These are phyloP conservation scores for Tetrao urogallus DNA, from an alignment of 2,113 vertebrate species.

Conservation along the genomic window DNA sequence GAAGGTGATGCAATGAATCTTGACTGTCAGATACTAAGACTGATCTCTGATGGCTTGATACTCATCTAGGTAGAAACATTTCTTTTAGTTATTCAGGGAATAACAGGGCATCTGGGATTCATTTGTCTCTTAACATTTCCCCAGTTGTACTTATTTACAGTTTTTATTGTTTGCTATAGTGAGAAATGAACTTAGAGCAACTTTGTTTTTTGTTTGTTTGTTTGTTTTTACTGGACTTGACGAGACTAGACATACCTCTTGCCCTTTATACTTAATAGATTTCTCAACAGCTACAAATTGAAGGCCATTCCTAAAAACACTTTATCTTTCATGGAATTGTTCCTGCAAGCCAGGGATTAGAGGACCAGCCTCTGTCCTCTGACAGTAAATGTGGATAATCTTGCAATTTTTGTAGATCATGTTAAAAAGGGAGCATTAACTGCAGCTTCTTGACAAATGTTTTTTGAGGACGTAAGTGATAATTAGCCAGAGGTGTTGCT, in stretches of 20 bases:
- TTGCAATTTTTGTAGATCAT: rapidly evolving
- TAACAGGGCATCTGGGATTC: not conserved
- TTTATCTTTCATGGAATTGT: not conserved
- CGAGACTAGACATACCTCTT: not conserved
- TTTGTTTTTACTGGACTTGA: not conserved
- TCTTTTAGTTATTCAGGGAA: rapidly evolving
- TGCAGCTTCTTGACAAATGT: not conserved
- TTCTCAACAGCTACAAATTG: not conserved
- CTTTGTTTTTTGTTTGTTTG: not conserved
- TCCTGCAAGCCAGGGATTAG: not conserved
- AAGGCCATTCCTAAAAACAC: not conserved
- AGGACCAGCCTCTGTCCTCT: not conserved
- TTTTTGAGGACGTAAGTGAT: not conserved
- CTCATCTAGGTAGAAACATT: not conserved
- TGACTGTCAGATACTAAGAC: not conserved
- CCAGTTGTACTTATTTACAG: not conserved
- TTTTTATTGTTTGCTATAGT: not conserved
- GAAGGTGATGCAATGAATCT: not conserved
- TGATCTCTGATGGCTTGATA: not conserved
- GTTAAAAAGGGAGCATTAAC: not conserved
- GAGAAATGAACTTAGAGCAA: not conserved
- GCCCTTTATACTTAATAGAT: not conserved
- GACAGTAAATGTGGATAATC: not conserved
- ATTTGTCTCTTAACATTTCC: not conserved
- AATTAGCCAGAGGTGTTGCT: not conserved